Evolutionary conservation across 2,888 invertebrate genomes (phyloP).

Genomic region (Harpalus rubripes): DNA sequence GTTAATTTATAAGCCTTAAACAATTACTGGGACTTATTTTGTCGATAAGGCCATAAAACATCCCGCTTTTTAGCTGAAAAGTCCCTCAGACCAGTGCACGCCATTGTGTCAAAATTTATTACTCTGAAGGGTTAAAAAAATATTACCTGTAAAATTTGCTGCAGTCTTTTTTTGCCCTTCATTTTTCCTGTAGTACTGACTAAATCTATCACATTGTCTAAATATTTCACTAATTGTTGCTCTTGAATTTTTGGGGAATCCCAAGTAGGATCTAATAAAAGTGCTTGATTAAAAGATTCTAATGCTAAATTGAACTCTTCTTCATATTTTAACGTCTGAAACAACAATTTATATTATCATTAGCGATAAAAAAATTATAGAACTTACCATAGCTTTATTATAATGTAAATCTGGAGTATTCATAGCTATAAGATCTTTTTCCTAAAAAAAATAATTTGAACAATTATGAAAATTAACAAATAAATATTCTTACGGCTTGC

Average conservation of each 20-base stretch:
- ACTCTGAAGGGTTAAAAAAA: neutral
- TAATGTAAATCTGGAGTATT: conserved; percentile 90
- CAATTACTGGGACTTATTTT: too few relatives aligned
- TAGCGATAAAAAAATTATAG: too few relatives aligned
- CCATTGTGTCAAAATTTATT: too few relatives aligned
- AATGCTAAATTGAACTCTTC: conserved; percentile 87
- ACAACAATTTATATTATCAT: conserved; percentile 47
- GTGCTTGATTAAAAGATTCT: conserved; percentile 84
- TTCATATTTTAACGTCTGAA: conserved; percentile 87
- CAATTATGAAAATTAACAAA: too few relatives aligned
- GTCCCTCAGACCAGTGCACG: too few relatives aligned
- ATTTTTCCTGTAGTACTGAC: conserved; percentile 85
- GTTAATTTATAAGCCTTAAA: too few relatives aligned
- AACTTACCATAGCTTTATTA: conserved; percentile 90
- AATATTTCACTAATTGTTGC: conserved; percentile 82
- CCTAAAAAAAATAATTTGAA: conserved; percentile 75
- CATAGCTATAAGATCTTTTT: conserved; percentile 84
- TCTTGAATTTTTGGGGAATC: conserved; percentile 82
- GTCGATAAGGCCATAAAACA: too few relatives aligned
- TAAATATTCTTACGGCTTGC: conserved; percentile 83
- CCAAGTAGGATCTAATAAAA: conserved; percentile 88
- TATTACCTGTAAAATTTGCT: conserved; percentile 83
- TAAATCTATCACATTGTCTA: conserved; percentile 83
- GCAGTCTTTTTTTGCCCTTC: conserved; percentile 86
- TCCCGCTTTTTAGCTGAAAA: too few relatives aligned